Conservation (phyloP, 2,888 invertebrate genomes). For the Aleiodes testaceus region DNA sequence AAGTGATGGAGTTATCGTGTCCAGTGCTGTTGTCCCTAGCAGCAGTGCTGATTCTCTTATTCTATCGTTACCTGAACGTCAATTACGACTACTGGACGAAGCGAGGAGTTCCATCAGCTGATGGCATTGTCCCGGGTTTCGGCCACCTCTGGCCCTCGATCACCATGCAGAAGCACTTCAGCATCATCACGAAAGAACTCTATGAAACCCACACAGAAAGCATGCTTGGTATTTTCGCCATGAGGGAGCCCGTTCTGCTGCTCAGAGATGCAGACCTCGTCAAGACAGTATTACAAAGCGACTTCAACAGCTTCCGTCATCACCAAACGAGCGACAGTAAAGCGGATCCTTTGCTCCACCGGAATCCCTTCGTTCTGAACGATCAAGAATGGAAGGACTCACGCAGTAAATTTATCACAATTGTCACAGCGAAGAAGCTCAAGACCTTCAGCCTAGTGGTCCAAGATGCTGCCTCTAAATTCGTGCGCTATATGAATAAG, state of each 20-base stretch:
- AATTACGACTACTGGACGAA: conserved; percentile 37
- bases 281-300: conserved; percentile 40
- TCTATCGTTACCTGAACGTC: no score
- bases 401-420: conserved; percentile 18
- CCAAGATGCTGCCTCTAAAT: no score
- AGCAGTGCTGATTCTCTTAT: no score
- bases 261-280: conserved; percentile 40
- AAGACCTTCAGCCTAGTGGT: conserved; percentile 19
- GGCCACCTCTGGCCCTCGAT: conserved; percentile 6
- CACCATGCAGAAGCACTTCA: conserved; percentile 2
- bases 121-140: conserved; percentile 38
- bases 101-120: conserved; percentile 33
- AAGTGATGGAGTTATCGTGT: no score
- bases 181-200: background rate
- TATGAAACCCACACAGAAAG: conserved; percentile 13
- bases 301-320: conserved; percentile 24
- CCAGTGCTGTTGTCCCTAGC: no score
- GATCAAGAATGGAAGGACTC: conserved; percentile 42
- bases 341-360: conserved; percentile 33
- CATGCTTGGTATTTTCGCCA: conserved; percentile 41
- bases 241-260: conserved; percentile 34
- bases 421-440: conserved; percentile 35
- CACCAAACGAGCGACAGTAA: background rate
- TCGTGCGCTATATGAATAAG: no score
- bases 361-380: conserved; percentile 34